These are phyloP conservation scores for Taeniopygia guttata DNA, from an alignment of 2,797 vertebrate genomes.

Conservation along the genomic window DNA sequence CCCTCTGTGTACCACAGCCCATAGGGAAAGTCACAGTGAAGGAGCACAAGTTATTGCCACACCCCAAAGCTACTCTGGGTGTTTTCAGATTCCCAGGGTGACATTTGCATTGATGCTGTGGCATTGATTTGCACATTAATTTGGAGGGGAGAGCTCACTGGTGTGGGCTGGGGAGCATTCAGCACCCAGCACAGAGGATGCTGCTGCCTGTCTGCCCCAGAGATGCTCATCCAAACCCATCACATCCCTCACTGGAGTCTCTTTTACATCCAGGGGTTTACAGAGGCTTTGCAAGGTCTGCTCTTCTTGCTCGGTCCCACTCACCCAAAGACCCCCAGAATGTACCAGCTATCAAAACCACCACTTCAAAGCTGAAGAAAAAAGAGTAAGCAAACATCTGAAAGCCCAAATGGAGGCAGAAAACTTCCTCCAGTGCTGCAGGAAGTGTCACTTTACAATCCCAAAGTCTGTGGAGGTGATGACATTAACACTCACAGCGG, in stretches of 20 bases:
- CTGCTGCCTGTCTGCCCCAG: neutral
- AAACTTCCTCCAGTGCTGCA: constrained; percentile 29
- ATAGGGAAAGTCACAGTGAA: rapidly evolving
- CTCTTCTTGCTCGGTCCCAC: neutral
- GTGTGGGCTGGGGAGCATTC: rapidly evolving
- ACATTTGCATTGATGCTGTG: neutral
- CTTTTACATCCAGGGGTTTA: neutral
- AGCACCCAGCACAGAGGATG: neutral
- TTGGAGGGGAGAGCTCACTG: neutral
- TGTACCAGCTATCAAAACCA: constrained; percentile 8
- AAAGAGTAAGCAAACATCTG: constrained; percentile 23
- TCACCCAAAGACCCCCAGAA: constrained; percentile 12
- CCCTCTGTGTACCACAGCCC: rapidly evolving
- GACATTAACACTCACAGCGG: constrained; percentile 51
- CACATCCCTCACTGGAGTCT: rapidly evolving
- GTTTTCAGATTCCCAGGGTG: neutral
- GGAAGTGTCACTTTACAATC: constrained; percentile 67
- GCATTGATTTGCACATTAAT: neutral
- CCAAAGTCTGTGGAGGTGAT: constrained; percentile 55
- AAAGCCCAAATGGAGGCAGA: constrained; percentile 66
- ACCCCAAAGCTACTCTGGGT: neutral
- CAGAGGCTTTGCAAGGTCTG: neutral
- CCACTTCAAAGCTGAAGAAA: constrained; percentile 58
- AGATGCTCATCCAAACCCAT: neutral
- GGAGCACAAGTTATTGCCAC: neutral